Base-by-base conservation (phyloP, 1,140 invertebrate genomes). In the Pseudomyrmex pallidus region DNA sequence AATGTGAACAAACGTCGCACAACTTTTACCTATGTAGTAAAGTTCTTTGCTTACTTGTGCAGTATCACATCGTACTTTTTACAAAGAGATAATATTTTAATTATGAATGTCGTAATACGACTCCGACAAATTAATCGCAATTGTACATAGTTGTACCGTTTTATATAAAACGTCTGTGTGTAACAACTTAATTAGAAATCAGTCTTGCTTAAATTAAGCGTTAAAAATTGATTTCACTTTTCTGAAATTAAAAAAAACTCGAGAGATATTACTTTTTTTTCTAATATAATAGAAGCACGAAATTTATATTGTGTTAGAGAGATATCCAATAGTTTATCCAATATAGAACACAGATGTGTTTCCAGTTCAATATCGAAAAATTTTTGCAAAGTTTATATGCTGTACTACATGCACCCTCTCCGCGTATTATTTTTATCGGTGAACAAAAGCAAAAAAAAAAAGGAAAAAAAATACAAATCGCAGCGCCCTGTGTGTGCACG, bases 11-110 rank as follows among this genome's bases (percentile, higher is more conserved):
- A 67, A 44, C 35, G 9, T 63, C 15, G 9, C 25, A 64, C 15
- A 66, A 76, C n/a, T 66, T 54, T 76, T 66, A 66, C 12, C 62
- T 52, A 7, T 2, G 48, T 35, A n/a, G n/a, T 12, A n/a, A 9
- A 66, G 12, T 48, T 61, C n/a, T n/a, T 61, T 57, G n/a, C 54
- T 13, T 59, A 72, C 7, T 78, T 70, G 20, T 25, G 17, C 54
- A 44, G 50, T 80, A 80, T 80, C 66, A 80, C 66, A 72, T 61
- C 48, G 57, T 3, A 44, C 17, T 70, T 80, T 50, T 80, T 35
- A 35, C 35, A 35, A 35, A 35, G 35, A 35, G 10, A n/a, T 70
- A 17, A 70, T 56, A 35, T 70, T 35, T 78, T 44, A 20, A 20
- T 13, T 7, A 57, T 68, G 35, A 5, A 35, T 35, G 35, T 35